phyloP scores from a whole-genome alignment of 2,113 vertebrate species.

The Psittacus erithacus region DNA sequence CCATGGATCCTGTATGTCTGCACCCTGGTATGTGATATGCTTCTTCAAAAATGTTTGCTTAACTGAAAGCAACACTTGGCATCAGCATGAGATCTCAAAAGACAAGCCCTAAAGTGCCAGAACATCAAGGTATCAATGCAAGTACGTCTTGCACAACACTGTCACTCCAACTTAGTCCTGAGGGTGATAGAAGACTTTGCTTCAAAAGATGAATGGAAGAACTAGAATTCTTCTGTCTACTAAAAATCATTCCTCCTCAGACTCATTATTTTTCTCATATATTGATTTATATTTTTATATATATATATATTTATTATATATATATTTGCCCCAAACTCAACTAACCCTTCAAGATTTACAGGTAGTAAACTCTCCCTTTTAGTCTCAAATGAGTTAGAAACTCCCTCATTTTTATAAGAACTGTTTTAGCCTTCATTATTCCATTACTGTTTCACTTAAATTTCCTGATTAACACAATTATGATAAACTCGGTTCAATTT shows the following conservation, averaged over 20 bases:
- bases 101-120: neutral
- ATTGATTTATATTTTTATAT: too few species aligned
- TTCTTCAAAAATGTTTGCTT: neutral
- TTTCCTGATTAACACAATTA: conserved; percentile 20
- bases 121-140: neutral
- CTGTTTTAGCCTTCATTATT: conserved; percentile 30
- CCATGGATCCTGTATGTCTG: neutral
- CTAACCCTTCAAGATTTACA: conserved; percentile 48
- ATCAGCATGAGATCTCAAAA: neutral
- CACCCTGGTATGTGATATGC: too few species aligned
- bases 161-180: neutral
- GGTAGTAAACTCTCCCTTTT: conserved; percentile 11
- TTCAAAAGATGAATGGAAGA: conserved; percentile 4
- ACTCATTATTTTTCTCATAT: neutral
- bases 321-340: neutral
- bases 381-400: conserved; percentile 44
- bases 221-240: neutral
- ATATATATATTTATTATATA: too few species aligned
- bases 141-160: neutral
- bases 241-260: neutral
- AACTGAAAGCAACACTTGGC: neutral
- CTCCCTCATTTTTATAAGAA: conserved; percentile 42
- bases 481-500: neutral
- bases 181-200: neutral
- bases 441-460: conserved; percentile 9